phyloP scores from a whole-genome alignment of 2,113 vertebrate species.

The Thalassarche chlororhynchos region DNA sequence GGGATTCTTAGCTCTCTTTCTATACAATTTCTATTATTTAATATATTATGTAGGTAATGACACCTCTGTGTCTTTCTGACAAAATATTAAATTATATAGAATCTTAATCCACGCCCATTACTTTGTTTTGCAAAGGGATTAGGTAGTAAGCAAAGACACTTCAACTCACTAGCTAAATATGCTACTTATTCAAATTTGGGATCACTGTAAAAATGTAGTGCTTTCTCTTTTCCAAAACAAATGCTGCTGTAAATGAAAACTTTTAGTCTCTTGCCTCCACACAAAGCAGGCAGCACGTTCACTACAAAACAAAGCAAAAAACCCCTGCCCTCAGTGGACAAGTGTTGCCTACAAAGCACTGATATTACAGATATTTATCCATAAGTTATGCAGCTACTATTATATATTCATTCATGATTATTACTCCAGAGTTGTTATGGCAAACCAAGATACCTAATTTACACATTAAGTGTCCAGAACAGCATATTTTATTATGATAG shows the following conservation, averaged over 20 bases:
- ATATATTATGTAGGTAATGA: background rate
- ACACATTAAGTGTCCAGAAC: background rate
- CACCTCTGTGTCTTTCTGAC: background rate
- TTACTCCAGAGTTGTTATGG: background rate
- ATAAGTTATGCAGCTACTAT: background rate
- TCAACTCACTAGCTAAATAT: background rate
- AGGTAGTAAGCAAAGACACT: background rate
- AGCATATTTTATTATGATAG: background rate
- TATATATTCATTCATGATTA: background rate
- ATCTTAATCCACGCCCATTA: background rate
- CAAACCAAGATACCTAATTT: background rate
- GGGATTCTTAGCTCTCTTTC: background rate
- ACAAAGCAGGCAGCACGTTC: background rate
- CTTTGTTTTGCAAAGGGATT: background rate
- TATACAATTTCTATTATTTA: background rate
- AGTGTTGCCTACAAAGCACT: background rate
- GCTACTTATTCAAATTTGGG: background rate
- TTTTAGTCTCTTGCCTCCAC: background rate
- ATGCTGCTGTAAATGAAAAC: background rate
- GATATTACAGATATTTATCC: background rate
- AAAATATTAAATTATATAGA: background rate
- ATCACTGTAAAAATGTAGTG: background rate
- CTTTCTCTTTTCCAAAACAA: background rate
- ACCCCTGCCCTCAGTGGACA: fast-evolving
- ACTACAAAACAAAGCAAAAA: background rate